Evolutionary conservation across 2,888 invertebrate species (phyloP), one percentile per base, ranked within the genome.

Genomic region (Polydrusus tereticollis): DNA sequence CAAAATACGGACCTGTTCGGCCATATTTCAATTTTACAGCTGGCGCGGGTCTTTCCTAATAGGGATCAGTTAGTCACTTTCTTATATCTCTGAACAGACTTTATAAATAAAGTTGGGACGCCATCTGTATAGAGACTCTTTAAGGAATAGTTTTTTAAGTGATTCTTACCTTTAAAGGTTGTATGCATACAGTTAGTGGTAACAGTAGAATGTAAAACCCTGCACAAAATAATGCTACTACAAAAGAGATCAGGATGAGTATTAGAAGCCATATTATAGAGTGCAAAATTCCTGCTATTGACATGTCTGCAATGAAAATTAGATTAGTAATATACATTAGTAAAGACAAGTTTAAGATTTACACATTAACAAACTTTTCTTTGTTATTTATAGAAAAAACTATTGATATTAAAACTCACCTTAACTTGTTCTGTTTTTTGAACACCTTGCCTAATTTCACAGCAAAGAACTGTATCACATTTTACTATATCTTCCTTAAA

Each of bases 151-250:
- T 12, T 33, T 33, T 12, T 33, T 6, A 10, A 10, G 2, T 33
- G 4, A 20, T 16, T 8, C 20, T 47, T 72, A 72, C 73, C 65
- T 33, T 57, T 6, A 73, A 62, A 4, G 33, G 52, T 14, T 29
- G 23, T 20, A 73, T 18, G 41, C 65, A 73, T 6, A 66, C 47
- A 4, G 73, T 73, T 7, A 73, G 26, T n/a, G 73, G 73, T 12
- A 69, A 36, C 2, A 73, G 6, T 7, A 73, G 12, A 29, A 73
- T 60, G 21, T 73, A 73, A 43, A 73, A 65, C 2, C 59, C 55
- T 4, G 73, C 50, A 62, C 73, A 73, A 29, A 69, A 59, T 16
- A 26, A 33, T 33, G 73, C 73, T 18, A 73, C 20, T 8, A 29
- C 18, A 21, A 73, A 69, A 1, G 69, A 65, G 8, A 73, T 20